A percentile compares a stretch with the other conserved stretches of the same genome.
phyloP scores from a whole-genome alignment of 2,888 invertebrate genomes.

The Cynaeus angustus region DNA sequence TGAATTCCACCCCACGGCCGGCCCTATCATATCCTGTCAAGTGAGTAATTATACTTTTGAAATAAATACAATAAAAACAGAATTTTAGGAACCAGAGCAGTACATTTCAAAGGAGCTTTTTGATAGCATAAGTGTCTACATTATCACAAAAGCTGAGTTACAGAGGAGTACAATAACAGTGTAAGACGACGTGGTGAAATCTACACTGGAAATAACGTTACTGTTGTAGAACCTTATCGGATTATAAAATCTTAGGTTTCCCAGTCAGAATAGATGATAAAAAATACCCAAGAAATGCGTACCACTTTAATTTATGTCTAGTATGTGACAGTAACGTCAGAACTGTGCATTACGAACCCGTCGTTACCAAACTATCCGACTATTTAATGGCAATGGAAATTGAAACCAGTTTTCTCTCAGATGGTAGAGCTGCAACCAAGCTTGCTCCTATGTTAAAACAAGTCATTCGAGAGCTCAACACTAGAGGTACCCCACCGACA shows the following conservation, averaged over 20 bases:
- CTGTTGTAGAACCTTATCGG: conserved; percentile 77
- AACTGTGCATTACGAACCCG: conserved; percentile 94
- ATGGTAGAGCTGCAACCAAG: conserved; percentile 77
- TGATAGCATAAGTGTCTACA: conserved; percentile 94
- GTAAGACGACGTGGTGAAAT: conserved; percentile 73
- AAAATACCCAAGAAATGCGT: conserved; percentile 94
- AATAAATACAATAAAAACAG: not conserved
- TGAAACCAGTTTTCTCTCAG: conserved; percentile 89
- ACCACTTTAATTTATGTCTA: conserved; percentile 95
- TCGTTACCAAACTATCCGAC: conserved; percentile 94
- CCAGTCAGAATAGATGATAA: conserved; percentile 92
- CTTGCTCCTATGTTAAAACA: conserved; percentile 85
- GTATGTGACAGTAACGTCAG: conserved; percentile 93
- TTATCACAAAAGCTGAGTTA: conserved; percentile 95
- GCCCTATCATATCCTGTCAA: conserved; percentile 90
- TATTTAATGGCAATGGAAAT: conserved; percentile 93
- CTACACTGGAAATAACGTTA: not conserved
- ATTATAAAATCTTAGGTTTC: conserved; percentile 93
- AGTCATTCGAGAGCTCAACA: conserved; percentile 88
- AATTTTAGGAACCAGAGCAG: conserved; percentile 87
- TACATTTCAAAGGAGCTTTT: conserved; percentile 94
- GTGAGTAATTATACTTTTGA: conserved; percentile 70
- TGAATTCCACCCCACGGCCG: conserved; percentile 84
- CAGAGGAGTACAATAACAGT: conserved; percentile 93
- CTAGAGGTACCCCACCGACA: too few species aligned